Conservation (phyloP, 2,797 vertebrate species). For the Etheostoma nigrum region DNA sequence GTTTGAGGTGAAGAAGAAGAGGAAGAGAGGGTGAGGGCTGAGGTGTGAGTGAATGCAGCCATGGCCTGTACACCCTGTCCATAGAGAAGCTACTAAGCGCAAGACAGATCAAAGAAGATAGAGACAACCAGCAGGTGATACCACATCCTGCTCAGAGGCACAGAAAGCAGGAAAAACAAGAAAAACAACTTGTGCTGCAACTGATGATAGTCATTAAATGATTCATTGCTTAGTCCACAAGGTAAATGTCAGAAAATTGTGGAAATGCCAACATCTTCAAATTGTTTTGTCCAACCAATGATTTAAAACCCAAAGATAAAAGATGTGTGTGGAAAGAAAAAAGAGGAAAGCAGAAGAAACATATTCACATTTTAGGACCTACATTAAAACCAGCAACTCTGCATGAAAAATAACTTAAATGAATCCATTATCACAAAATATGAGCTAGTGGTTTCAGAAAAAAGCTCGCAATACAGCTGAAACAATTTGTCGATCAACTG, state of each 20-base stretch:
- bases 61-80: conserved; percentile 65
- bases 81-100: conserved; percentile 57
- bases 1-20: conserved; percentile 61
- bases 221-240: not conserved
- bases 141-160: not conserved
- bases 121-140: conserved; percentile 74
- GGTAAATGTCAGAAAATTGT: not conserved
- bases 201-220: not conserved
- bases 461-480: not conserved
- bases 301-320: not conserved
- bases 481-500: not conserved
- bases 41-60: conserved; percentile 62
- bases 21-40: conserved; percentile 31
- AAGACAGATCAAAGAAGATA: conserved; percentile 56
- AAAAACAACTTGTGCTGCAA: not conserved
- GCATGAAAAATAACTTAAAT: not conserved
- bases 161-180: not conserved
- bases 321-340: not conserved
- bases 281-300: not conserved
- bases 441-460: not conserved
- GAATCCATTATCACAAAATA: not conserved
- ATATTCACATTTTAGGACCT: not conserved
- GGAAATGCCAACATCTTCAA: not conserved
- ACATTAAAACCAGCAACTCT: not conserved
- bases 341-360: not conserved